Evolutionary conservation across 2,113 vertebrate genomes (phyloP).

Genomic region (Gopherus flavomarginatus): DNA sequence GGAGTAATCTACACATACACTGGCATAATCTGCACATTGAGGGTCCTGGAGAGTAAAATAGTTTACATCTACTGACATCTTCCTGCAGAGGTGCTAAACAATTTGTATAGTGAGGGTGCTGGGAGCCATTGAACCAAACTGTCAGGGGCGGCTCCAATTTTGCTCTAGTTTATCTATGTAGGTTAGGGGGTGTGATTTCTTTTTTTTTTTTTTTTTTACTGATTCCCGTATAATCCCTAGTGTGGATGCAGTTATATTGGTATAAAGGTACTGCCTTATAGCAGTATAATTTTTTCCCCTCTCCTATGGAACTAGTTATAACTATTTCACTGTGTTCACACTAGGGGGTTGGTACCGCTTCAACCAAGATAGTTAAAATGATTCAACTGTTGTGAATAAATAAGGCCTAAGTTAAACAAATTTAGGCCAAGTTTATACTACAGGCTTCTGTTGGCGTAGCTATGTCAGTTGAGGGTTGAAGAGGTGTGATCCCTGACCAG

Average conservation of each 20-base stretch:
- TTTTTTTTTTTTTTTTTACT: background rate
- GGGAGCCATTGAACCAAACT: no score
- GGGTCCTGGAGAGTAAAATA: background rate
- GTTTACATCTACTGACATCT: background rate
- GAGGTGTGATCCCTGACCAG: no score
- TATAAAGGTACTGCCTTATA: background rate
- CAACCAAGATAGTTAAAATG: background rate
- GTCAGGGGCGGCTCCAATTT: background rate
- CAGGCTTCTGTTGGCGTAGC: no score
- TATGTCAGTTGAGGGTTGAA: no score
- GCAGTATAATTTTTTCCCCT: background rate
- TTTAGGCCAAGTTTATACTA: background rate
- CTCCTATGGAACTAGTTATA: rapidly evolving
- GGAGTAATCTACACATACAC: background rate
- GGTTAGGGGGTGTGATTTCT: background rate
- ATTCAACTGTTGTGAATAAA: background rate
- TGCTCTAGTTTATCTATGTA: background rate
- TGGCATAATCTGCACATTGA: background rate
- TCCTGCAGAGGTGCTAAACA: no score
- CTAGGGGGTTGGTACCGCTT: background rate
- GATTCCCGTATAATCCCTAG: background rate
- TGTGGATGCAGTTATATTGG: background rate
- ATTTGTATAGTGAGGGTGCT: no score
- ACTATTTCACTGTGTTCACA: background rate
- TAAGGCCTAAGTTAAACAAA: background rate